phyloP scores from a whole-genome alignment of 1,140 invertebrate species.

The Portunus trituberculatus region DNA sequence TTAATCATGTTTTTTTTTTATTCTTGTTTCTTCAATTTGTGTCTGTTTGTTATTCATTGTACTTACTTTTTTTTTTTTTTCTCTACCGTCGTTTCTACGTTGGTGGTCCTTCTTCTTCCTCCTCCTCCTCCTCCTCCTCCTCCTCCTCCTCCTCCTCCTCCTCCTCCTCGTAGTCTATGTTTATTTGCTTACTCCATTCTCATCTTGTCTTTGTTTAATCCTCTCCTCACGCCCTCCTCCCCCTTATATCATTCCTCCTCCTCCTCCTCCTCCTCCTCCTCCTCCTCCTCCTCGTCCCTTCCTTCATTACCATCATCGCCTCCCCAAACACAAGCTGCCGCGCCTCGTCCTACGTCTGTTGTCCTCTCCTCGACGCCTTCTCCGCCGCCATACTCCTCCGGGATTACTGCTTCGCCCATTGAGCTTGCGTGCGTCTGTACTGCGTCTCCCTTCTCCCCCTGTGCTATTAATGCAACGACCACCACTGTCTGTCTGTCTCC shows the following conservation, averaged over 20 bases:
- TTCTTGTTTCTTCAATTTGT: too few relatives aligned
- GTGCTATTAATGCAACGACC: slow-evolving; percentile 12
- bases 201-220: neutral
- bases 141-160: neutral
- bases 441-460: neutral
- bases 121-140: slow-evolving; percentile 4
- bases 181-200: neutral
- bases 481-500: neutral
- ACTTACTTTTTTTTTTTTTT: too few relatives aligned
- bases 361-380: neutral
- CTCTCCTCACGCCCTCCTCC: neutral
- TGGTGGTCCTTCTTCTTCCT: neutral
- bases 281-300: neutral
- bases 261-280: neutral
- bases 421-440: neutral
- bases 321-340: too few relatives aligned
- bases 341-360: neutral
- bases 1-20: too few relatives aligned
- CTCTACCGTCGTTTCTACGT: too few relatives aligned
- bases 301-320: neutral
- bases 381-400: neutral
- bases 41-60: too few relatives aligned
- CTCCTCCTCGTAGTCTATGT: neutral
- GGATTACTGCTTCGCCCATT: neutral
- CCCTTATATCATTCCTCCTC: neutral